Evolutionary conservation across 2,797 vertebrate genomes (phyloP).

Genomic region (Mionectes olivaceus): DNA sequence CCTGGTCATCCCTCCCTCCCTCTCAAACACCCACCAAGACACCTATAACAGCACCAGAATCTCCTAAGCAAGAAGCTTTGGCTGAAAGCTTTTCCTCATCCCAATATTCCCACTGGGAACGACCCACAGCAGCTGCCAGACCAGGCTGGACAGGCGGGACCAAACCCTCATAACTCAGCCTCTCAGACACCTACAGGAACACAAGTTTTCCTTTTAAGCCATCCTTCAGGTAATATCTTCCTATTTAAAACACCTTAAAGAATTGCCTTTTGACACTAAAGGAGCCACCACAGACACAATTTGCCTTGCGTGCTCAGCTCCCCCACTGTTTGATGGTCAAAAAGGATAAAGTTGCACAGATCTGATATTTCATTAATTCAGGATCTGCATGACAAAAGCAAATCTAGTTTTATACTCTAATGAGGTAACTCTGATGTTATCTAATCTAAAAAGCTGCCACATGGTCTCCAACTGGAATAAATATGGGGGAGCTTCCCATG

Average conservation of each 20-base stretch:
- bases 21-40: not conserved
- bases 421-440: not conserved
- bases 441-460: not conserved
- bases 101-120: not conserved
- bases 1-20: not conserved
- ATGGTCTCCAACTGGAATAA: not conserved
- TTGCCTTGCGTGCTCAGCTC: not conserved
- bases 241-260: not conserved
- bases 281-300: not conserved
- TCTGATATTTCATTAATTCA: not conserved
- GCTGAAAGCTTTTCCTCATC: not conserved
- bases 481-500: not conserved
- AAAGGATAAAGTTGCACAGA: not conserved
- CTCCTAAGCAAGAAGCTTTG: not conserved
- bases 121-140: not conserved
- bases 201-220: not conserved
- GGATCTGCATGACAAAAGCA: no score
- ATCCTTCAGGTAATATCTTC: not conserved
- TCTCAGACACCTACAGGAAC: not conserved
- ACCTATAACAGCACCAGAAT: not conserved
- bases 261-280: not conserved
- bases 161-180: not conserved
- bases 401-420: no score
- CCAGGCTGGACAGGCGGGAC: not conserved
- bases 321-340: not conserved